Evolutionary conservation across 1,140 invertebrate species (phyloP).

Genomic region (Euschistus heros): DNA sequence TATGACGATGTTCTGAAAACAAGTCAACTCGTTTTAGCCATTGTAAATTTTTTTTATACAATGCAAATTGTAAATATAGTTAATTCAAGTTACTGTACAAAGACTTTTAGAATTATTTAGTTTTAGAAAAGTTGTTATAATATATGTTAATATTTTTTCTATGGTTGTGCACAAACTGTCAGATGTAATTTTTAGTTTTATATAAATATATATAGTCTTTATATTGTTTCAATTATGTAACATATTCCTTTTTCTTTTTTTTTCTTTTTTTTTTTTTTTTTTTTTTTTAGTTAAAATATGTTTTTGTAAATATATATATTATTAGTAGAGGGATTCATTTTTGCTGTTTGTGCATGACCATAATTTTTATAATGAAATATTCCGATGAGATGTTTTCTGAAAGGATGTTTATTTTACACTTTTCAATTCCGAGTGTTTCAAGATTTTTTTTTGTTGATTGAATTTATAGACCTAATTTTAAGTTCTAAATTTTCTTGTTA

Average conservation of each 20-base stretch:
- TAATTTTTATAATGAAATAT: background rate
- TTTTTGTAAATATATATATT: conserved; percentile 4
- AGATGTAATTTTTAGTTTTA: conserved; percentile 7
- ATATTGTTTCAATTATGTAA: background rate
- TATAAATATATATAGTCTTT: conserved; percentile 5
- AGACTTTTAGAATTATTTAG: conserved; percentile 15
- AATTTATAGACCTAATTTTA: too few relatives aligned
- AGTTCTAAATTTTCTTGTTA: too few relatives aligned
- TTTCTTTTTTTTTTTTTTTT: background rate
- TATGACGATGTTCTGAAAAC: background rate
- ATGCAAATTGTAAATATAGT: conserved; percentile 7
- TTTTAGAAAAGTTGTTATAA: conserved; percentile 12
- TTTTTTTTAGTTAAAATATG: background rate
- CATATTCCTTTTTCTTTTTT: background rate
- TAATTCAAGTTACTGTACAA: background rate
- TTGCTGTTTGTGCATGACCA: conserved; percentile 11
- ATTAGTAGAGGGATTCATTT: background rate
- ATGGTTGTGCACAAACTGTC: conserved; percentile 13
- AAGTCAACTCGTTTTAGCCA: conserved; percentile 11
- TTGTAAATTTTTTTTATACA: conserved; percentile 13
- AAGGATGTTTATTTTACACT: too few relatives aligned
- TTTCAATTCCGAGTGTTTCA: too few relatives aligned
- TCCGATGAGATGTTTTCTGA: too few relatives aligned
- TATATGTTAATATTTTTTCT: background rate
- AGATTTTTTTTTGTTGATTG: too few relatives aligned